Conservation (phyloP, 2,888 invertebrate genomes). For the Drosophila koepferae region DNA sequence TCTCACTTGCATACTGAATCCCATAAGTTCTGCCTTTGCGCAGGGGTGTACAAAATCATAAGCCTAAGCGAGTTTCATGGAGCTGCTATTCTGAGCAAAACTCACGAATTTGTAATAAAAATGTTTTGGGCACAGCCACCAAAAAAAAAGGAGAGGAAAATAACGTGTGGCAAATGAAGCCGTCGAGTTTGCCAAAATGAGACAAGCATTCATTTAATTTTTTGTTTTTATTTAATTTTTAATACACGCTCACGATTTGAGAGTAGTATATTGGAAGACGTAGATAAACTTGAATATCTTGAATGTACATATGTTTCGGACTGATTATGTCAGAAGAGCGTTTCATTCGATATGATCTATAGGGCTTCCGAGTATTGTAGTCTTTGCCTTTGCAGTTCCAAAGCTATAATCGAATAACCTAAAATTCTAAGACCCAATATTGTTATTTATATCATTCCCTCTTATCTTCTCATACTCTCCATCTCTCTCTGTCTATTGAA, state of each 20-base stretch:
- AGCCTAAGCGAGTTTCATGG: slow-evolving; percentile 26
- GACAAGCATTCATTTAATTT: slow-evolving; percentile 54
- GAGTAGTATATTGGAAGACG: neutral
- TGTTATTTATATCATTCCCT: neutral
- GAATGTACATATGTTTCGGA: no score
- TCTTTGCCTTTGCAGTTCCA: no score
- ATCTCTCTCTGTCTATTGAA: neutral
- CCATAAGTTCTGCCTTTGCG: neutral
- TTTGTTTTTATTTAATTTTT: slow-evolving; percentile 2
- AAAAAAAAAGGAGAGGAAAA: slow-evolving; percentile 41
- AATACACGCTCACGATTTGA: neutral
- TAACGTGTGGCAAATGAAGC: slow-evolving; percentile 59
- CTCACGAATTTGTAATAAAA: slow-evolving; percentile 83
- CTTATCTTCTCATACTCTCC: no score
- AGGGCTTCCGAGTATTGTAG: no score
- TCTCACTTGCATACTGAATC: slow-evolving; percentile 6
- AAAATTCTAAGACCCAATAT: no score
- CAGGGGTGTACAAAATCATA: slow-evolving; percentile 15
- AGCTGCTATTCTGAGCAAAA: slow-evolving; percentile 75
- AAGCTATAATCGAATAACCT: no score
- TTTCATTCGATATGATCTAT: no score
- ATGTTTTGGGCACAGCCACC: slow-evolving; percentile 67
- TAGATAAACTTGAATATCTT: neutral
- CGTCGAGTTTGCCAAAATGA: slow-evolving; percentile 35
- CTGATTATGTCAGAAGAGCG: no score